Percentiles rank a stretch among this genome's conserved stretches.
These are phyloP conservation scores for Melieria crassipennis DNA, from an alignment of 2,888 invertebrate species.

Conservation along the genomic window DNA sequence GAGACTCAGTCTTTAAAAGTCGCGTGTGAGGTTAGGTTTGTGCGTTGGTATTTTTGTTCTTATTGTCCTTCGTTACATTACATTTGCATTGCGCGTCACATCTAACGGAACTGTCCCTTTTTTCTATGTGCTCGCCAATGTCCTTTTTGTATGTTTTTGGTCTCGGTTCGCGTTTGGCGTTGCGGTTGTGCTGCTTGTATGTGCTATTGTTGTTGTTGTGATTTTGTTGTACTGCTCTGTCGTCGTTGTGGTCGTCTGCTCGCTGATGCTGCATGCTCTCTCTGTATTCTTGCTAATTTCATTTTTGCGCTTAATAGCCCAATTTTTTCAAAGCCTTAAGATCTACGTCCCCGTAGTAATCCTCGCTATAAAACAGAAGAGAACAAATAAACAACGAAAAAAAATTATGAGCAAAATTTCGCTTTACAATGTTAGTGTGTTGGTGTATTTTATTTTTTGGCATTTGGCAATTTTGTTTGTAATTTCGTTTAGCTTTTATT, in stretches of 20 bases:
- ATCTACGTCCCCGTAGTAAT: constrained; percentile 92
- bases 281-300: not conserved
- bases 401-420: constrained; percentile 1
- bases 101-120: not conserved
- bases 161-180: not conserved
- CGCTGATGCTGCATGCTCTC: not conserved
- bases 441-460: constrained; percentile 5
- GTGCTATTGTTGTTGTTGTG: constrained; percentile 24
- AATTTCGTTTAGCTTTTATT: constrained; percentile 39
- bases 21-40: not conserved
- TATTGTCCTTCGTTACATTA: no score
- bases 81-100: no score
- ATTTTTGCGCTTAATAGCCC: constrained; percentile 67
- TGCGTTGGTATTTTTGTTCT: no score
- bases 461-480: constrained; percentile 19
- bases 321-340: constrained; percentile 86
- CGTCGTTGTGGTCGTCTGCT: constrained; percentile 10
- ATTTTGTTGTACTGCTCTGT: constrained; percentile 13
- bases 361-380: constrained; percentile 73
- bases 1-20: constrained; percentile 16
- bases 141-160: not conserved
- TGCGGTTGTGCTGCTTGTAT: not conserved
- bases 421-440: constrained; percentile 10
- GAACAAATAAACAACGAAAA: constrained; percentile 10
- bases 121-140: not conserved